Percentiles rank a stretch among this genome's conserved stretches.
Conservation (phyloP, 2,113 vertebrate genomes). For the Onychostruthus taczanowskii region DNA sequence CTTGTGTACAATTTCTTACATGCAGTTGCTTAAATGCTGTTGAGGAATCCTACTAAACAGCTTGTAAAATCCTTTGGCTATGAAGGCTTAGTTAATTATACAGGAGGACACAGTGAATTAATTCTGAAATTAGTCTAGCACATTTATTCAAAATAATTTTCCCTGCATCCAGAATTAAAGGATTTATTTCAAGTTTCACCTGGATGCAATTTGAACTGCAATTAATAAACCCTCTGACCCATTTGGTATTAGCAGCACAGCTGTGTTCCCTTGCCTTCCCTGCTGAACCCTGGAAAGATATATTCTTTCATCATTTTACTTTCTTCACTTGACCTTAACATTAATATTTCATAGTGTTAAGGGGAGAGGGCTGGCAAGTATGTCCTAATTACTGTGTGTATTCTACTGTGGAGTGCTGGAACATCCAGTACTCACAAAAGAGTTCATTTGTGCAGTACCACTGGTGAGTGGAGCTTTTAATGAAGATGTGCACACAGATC, state of each 20-base stretch:
- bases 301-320: not conserved
- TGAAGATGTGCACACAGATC: not conserved
- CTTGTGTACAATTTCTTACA: not conserved
- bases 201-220: not conserved
- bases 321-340: not conserved
- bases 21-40: not conserved
- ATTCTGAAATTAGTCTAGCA: not conserved
- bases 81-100: not conserved
- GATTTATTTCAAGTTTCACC: not conserved
- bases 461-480: not conserved
- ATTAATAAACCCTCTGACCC: not conserved
- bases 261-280: not conserved
- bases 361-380: not conserved
- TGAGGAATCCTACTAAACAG: not conserved
- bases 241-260: not conserved
- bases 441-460: not conserved
- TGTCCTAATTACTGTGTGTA: not conserved
- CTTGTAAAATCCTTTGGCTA: not conserved
- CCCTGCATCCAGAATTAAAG: not conserved
- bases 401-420: not conserved
- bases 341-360: not conserved
- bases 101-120: not conserved
- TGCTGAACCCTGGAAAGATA: not conserved
- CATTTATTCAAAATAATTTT: not conserved
- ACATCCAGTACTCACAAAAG: not conserved